These are phyloP conservation scores for Drosophila arizonae DNA, from an alignment of 1,140 invertebrate species.

Conservation along the genomic window DNA sequence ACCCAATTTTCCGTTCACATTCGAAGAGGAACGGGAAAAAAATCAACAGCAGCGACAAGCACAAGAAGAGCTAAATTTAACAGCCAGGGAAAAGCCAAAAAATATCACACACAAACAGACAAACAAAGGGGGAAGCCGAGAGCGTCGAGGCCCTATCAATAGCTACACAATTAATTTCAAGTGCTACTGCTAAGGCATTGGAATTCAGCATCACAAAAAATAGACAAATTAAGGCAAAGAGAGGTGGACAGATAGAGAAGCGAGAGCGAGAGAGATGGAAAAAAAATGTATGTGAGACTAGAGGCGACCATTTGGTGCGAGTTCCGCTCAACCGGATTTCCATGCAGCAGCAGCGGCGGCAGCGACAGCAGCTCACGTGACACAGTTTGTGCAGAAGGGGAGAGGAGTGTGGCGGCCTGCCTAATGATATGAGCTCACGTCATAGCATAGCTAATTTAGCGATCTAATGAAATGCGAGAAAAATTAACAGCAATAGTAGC, in stretches of 20 bases:
- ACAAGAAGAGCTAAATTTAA: slow-evolving; percentile 50
- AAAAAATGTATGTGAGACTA: slow-evolving; percentile 65
- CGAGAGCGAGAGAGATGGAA: not conserved
- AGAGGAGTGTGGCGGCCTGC: not conserved
- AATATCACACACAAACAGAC: slow-evolving; percentile 5
- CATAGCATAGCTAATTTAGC: slow-evolving; percentile 55
- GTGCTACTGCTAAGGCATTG: slow-evolving; percentile 16
- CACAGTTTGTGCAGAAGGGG: no score
- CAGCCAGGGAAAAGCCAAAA: slow-evolving; percentile 41
- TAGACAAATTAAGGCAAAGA: slow-evolving; percentile 24
- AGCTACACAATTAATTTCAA: slow-evolving; percentile 68
- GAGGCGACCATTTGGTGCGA: slow-evolving; percentile 68
- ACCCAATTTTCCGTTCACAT: slow-evolving; percentile 61
- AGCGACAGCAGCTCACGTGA: slow-evolving; percentile 9
- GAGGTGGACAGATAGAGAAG: not conserved
- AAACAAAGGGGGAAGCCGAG: slow-evolving; percentile 9
- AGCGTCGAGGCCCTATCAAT: slow-evolving; percentile 60
- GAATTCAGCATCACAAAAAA: slow-evolving; percentile 34
- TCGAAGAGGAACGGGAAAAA: slow-evolving; percentile 11
- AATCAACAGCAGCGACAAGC: not conserved
- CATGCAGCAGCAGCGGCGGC: slow-evolving; percentile 1
- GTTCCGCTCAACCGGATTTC: slow-evolving; percentile 64
- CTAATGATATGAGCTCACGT: slow-evolving; percentile 52
- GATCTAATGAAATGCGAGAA: slow-evolving; percentile 63
- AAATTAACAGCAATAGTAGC: no score